A percentile compares a stretch with the other conserved stretches of the same genome.
Conservation (phyloP, 2,888 invertebrate genomes). For the Dicyrtoma fusca region DNA sequence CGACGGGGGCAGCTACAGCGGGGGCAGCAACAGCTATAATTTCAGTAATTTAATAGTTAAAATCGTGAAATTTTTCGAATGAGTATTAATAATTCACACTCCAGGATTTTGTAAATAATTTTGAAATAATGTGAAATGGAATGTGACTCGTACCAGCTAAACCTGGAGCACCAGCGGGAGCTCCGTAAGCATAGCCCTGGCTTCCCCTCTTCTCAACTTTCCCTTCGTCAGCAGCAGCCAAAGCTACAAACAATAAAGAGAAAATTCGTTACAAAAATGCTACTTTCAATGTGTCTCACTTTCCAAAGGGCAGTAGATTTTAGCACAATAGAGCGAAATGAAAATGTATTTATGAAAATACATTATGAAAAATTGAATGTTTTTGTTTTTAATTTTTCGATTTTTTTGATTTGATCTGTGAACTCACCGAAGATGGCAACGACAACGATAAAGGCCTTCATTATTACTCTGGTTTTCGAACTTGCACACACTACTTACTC, state of each 20-base stretch:
- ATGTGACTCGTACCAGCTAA: constrained; percentile 10
- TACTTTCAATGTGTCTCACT: background rate
- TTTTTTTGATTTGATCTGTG: constrained; percentile 8
- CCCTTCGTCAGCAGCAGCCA: constrained; percentile 35
- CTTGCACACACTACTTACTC: constrained; percentile 32
- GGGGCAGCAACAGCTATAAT: constrained; percentile 19
- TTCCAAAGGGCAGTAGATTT: background rate
- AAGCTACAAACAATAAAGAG: constrained; percentile 19
- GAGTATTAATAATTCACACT: too few species aligned
- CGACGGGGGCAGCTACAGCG: constrained; percentile 31
- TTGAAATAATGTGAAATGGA: background rate
- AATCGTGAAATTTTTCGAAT: too few species aligned
- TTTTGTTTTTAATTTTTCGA: too few species aligned
- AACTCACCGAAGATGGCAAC: constrained; percentile 36
- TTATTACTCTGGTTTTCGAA: constrained; percentile 16
- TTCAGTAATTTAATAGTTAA: background rate
- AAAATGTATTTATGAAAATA: background rate
- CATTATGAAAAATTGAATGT: constrained; percentile 1
- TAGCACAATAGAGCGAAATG: too few species aligned
- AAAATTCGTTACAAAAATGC: background rate
- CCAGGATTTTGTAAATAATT: background rate
- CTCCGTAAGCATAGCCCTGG: constrained; percentile 39
- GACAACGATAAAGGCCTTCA: constrained; percentile 36
- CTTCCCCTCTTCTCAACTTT: constrained; percentile 39
- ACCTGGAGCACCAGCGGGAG: constrained; percentile 31